Evolutionary conservation across 2,113 vertebrate species (phyloP).

Genomic region (Pampusana beccarii): DNA sequence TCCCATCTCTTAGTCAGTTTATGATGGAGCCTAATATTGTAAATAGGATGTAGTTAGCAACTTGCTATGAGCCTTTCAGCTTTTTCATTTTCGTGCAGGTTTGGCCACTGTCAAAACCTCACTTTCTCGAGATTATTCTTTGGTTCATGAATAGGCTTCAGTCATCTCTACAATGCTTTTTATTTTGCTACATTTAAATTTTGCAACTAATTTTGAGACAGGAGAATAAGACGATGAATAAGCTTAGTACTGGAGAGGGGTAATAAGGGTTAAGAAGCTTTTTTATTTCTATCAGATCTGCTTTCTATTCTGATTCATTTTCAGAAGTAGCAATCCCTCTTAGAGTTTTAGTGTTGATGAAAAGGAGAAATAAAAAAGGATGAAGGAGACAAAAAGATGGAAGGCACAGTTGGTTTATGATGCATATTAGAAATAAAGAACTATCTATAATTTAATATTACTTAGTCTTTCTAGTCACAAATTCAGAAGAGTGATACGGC

Average conservation of each 20-base stretch:
- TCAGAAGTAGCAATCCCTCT: neutral
- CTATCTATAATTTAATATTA: neutral
- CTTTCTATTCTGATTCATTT: neutral
- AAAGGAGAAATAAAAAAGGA: neutral
- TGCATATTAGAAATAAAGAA: neutral
- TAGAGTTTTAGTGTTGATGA: neutral
- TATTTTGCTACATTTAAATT: conserved; percentile 41
- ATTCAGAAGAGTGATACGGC: neutral
- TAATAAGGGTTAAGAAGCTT: neutral
- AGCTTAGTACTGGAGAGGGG: neutral
- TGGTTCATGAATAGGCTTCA: conserved; percentile 5
- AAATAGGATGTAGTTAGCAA: conserved; percentile 53
- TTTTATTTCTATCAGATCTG: neutral
- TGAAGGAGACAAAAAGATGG: neutral
- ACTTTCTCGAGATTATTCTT: conserved; percentile 25
- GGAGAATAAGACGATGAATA: neutral
- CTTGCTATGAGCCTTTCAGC: conserved; percentile 15
- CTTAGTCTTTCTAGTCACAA: neutral
- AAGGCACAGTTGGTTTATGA: neutral
- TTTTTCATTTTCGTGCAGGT: neutral
- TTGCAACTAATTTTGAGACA: neutral
- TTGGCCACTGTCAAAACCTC: conserved; percentile 16
- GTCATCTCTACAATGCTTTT: neutral
- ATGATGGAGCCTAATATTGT: neutral
- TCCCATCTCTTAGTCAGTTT: neutral